Conservation (phyloP, 2,888 invertebrate species). For the Drosophila affinis region DNA sequence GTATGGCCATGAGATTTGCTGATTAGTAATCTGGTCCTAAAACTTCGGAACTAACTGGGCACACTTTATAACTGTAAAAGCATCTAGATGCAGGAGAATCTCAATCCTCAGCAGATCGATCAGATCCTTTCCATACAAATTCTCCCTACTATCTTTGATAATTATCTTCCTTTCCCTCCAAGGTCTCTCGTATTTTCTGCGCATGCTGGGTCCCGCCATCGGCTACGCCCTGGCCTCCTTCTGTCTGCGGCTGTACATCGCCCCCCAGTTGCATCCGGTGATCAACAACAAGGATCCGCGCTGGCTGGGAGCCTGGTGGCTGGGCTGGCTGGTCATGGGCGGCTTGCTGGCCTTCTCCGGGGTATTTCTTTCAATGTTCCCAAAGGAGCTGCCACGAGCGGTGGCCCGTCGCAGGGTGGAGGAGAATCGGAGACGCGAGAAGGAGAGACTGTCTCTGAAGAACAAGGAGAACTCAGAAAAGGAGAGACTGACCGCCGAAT, state of each 20-base stretch:
- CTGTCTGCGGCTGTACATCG: slow-evolving; percentile 87
- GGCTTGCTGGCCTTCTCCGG: slow-evolving; percentile 86
- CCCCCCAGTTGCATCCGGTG: slow-evolving; percentile 87
- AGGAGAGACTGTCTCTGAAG: slow-evolving; percentile 51
- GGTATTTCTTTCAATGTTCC: slow-evolving; percentile 87
- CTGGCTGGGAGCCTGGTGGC: slow-evolving; percentile 94
- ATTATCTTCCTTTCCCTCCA: background rate
- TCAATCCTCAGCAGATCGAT: background rate
- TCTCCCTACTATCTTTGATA: background rate
- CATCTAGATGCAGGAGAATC: background rate
- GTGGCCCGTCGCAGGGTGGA: slow-evolving; percentile 85
- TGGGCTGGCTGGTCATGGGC: slow-evolving; percentile 89
- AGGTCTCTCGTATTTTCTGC: slow-evolving; percentile 87
- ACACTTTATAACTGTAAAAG: background rate
- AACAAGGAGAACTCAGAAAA: slow-evolving; percentile 59
- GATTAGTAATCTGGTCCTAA: background rate
- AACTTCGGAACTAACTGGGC: background rate
- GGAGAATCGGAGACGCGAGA: slow-evolving; percentile 73
- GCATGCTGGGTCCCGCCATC: slow-evolving; percentile 88
- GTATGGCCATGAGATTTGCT: background rate
- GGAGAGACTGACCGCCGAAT: slow-evolving; percentile 59
- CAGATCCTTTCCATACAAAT: background rate
- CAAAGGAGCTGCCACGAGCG: slow-evolving; percentile 88
- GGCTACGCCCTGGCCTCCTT: slow-evolving; percentile 88
- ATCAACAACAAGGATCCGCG: slow-evolving; percentile 88